A percentile compares a stretch with the other conserved stretches of the same genome.
phyloP scores from a whole-genome alignment of 1,140 invertebrate species.

The Drosophila willistoni region DNA sequence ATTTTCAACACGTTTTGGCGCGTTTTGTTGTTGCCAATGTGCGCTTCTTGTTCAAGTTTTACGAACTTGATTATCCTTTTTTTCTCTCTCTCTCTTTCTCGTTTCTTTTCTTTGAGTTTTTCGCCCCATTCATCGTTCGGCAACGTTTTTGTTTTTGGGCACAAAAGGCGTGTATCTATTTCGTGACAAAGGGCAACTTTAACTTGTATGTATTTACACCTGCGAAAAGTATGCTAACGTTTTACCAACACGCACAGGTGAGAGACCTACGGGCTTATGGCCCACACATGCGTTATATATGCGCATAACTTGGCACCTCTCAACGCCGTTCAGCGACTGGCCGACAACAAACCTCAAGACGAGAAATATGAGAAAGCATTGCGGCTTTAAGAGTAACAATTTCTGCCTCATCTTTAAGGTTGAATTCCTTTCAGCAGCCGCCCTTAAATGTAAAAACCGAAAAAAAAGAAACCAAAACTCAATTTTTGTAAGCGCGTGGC shows the following conservation, averaged over 20 bases:
- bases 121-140: background rate
- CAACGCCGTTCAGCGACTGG: conserved; percentile 15
- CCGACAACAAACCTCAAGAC: conserved; percentile 1
- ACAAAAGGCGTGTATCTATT: conserved; percentile 73
- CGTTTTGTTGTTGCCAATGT: conserved; percentile 11
- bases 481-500: conserved; percentile 53
- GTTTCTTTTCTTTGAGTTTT: background rate
- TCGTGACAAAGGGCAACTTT: conserved; percentile 82
- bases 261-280: conserved; percentile 14
- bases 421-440: background rate
- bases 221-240: conserved; percentile 79
- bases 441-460: conserved; percentile 5
- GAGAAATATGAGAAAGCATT: background rate
- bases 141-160: conserved; percentile 25
- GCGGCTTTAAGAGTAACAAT: background rate
- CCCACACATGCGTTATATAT: conserved; percentile 54
- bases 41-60: conserved; percentile 29
- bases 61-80: conserved; percentile 61
- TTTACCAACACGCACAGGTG: conserved; percentile 74
- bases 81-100: background rate
- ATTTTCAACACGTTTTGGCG: conserved; percentile 75
- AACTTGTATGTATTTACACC: conserved; percentile 77
- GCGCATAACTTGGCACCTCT: conserved; percentile 79
- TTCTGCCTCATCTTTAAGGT: background rate
- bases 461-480: conserved; percentile 14